Conservation (phyloP, 2,888 invertebrate species). For the Epinotia demarniana region DNA sequence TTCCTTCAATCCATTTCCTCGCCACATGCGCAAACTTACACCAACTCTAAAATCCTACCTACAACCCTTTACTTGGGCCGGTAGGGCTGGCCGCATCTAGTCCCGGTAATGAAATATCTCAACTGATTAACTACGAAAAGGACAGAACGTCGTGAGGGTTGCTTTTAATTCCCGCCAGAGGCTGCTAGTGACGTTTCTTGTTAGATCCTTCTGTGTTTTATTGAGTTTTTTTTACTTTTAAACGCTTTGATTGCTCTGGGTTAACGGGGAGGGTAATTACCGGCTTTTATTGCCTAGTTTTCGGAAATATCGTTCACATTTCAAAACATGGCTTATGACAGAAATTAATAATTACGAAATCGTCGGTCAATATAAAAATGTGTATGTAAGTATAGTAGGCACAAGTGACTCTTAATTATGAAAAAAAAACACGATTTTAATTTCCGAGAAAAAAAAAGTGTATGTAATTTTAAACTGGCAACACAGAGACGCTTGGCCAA, state of each 20-base stretch:
- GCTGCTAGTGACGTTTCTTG: slow-evolving; percentile 69
- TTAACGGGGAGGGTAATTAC: background rate
- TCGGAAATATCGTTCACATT: background rate
- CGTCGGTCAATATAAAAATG: too few species aligned
- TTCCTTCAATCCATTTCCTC: background rate
- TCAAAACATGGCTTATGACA: too few species aligned
- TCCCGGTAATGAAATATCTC: slow-evolving; percentile 81
- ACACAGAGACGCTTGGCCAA: too few species aligned
- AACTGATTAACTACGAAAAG: slow-evolving; percentile 80
- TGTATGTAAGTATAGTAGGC: too few species aligned
- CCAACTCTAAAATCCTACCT: background rate
- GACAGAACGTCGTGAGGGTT: slow-evolving; percentile 67
- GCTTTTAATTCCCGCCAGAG: slow-evolving; percentile 78
- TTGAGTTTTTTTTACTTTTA: background rate
- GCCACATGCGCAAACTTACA: slow-evolving; percentile 3
- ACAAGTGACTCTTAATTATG: too few species aligned
- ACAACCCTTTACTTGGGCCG: slow-evolving; percentile 20
- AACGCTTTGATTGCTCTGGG: background rate
- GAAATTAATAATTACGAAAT: too few species aligned
- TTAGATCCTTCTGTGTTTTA: slow-evolving; percentile 40
- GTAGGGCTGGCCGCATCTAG: slow-evolving; percentile 61
- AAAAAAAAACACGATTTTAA: too few species aligned
- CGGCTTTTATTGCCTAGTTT: background rate
- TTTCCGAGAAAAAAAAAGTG: too few species aligned
- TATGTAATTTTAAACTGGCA: too few species aligned